phyloP scores from a whole-genome alignment of 2,113 vertebrate genomes.

The Alouatta palliata region DNA sequence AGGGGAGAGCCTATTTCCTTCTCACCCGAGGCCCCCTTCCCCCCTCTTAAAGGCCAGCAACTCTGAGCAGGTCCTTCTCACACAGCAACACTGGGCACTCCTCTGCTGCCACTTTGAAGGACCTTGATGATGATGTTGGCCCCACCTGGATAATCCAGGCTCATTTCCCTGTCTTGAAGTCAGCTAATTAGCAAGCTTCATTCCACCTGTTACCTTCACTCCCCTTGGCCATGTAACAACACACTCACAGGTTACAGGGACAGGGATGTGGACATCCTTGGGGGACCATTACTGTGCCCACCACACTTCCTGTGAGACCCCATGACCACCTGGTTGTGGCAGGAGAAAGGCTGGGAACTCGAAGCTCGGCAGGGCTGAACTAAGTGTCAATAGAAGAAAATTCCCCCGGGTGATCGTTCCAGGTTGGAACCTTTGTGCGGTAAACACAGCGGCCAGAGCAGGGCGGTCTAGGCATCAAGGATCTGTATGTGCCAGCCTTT shows the following conservation, averaged over 20 bases:
- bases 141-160: background rate
- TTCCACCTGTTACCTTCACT: background rate
- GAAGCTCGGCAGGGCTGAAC: background rate
- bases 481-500: background rate
- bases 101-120: background rate
- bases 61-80: rapidly evolving
- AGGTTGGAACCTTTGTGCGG: background rate
- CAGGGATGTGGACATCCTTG: background rate
- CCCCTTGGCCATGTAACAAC: background rate
- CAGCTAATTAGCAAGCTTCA: background rate
- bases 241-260: background rate
- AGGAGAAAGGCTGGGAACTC: background rate
- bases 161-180: background rate
- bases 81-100: background rate
- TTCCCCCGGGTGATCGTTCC: rapidly evolving
- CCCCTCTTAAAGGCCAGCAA: background rate
- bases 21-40: background rate
- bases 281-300: background rate
- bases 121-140: background rate
- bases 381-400: background rate
- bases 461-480: background rate
- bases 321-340: background rate
- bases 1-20: background rate
- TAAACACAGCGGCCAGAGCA: background rate
- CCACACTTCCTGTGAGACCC: background rate